Evolutionary conservation across 2,797 vertebrate species (phyloP).

Genomic region (Enteromius trimaculatus): DNA sequence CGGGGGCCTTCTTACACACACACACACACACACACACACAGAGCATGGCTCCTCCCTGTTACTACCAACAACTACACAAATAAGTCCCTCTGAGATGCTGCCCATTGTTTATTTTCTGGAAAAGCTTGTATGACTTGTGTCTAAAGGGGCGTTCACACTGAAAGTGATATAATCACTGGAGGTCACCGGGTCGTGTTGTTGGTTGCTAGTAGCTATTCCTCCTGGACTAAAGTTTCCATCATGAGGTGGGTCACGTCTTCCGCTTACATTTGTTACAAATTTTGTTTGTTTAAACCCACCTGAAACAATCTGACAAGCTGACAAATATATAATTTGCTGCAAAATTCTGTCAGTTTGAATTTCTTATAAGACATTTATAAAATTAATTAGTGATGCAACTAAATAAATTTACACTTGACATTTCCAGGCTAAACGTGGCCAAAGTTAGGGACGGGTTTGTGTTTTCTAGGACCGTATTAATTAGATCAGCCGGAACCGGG

Average conservation of each 20-base stretch:
- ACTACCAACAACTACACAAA: constrained; percentile 24
- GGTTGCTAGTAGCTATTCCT: neutral
- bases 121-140: neutral
- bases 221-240: neutral
- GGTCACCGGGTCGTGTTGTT: neutral
- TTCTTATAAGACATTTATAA: neutral
- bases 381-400: neutral
- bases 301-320: neutral
- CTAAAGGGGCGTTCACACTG: neutral
- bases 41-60: constrained; percentile 20
- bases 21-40: constrained; percentile 13
- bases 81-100: constrained; percentile 22
- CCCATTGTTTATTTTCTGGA: constrained; percentile 35
- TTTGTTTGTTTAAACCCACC: neutral
- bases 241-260: neutral
- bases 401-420: neutral
- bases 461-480: no score
- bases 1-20: constrained; percentile 1
- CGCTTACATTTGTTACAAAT: no score
- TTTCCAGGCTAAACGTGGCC: no score
- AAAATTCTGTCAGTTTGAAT: neutral
- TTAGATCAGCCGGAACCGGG: no score
- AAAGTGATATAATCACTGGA: neutral
- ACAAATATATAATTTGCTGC: neutral
- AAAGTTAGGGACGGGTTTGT: no score